These are phyloP conservation scores for Zophobas atratus DNA, from an alignment of 1,140 invertebrate species.

Conservation along the genomic window DNA sequence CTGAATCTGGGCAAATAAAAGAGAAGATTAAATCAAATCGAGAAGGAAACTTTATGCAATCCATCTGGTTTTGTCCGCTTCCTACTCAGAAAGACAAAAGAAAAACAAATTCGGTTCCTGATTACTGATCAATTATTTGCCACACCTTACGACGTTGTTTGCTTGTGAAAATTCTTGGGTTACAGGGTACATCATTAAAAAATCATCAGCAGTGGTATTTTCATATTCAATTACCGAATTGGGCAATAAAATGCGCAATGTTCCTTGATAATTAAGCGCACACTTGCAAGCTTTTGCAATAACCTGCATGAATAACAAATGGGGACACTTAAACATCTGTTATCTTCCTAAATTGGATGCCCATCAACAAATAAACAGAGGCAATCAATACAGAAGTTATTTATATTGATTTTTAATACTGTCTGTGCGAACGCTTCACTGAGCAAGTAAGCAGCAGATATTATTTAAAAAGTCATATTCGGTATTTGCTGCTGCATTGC, in stretches of 20 bases:
- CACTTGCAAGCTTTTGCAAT: slow-evolving; percentile 16
- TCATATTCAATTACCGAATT: slow-evolving; percentile 12
- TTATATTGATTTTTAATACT: slow-evolving; percentile 6
- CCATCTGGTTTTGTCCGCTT: not conserved
- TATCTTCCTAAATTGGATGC: not conserved
- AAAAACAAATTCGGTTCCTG: no score
- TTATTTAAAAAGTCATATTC: not conserved
- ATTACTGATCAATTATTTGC: no score
- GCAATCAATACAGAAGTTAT: slow-evolving; percentile 1
- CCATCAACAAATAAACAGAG: not conserved
- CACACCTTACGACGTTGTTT: no score
- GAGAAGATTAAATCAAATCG: slow-evolving; percentile 29
- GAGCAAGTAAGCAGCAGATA: no score
- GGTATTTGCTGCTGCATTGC: not conserved
- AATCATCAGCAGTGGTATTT: slow-evolving; percentile 14
- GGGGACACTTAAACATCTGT: not conserved
- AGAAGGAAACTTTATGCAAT: slow-evolving; percentile 30
- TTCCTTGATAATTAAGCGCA: not conserved
- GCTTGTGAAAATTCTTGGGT: no score
- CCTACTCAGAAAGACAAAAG: no score
- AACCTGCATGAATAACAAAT: slow-evolving; percentile 19
- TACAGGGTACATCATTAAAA: not conserved
- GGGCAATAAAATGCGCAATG: slow-evolving; percentile 2
- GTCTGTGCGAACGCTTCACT: no score
- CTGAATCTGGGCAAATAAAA: slow-evolving; percentile 37